Conservation (phyloP, 2,888 invertebrate genomes). For the Cyrtodaria siliqua region DNA sequence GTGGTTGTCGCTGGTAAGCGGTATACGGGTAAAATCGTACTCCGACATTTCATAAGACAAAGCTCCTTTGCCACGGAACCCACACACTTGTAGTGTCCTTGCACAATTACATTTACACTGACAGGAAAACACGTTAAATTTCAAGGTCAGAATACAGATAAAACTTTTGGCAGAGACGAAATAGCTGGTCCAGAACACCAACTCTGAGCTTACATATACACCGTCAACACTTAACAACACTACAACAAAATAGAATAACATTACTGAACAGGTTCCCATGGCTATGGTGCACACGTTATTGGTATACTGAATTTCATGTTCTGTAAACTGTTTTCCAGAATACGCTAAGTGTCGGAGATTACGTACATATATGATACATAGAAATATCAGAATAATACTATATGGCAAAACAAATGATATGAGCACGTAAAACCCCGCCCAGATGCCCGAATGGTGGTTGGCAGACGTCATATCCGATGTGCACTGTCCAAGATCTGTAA, state of each 20-base stretch:
- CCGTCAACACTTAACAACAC: not conserved
- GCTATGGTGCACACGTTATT: constrained; percentile 6
- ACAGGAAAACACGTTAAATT: not conserved
- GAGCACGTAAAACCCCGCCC: constrained; percentile 53
- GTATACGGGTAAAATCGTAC: not conserved
- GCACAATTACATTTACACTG: not conserved
- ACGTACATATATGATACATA: not conserved
- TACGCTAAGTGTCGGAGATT: not conserved
- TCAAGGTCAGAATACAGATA: not conserved
- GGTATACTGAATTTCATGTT: not conserved
- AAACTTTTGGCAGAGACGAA: not conserved
- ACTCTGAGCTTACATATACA: not conserved
- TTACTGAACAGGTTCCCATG: not conserved
- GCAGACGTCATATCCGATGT: constrained; percentile 58
- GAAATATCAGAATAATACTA: not conserved
- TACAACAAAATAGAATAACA: not conserved
- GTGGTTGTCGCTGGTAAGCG: not conserved
- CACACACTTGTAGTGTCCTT: not conserved
- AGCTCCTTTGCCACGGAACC: not conserved
- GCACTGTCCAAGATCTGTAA: constrained; percentile 64
- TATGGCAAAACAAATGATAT: not conserved
- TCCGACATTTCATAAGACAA: constrained; percentile 3
- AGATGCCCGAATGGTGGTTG: constrained; percentile 58
- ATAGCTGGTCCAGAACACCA: not conserved
- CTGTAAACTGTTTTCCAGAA: not conserved